Base-by-base conservation (phyloP, 2,888 invertebrate species). In the Pollenia angustigena region DNA sequence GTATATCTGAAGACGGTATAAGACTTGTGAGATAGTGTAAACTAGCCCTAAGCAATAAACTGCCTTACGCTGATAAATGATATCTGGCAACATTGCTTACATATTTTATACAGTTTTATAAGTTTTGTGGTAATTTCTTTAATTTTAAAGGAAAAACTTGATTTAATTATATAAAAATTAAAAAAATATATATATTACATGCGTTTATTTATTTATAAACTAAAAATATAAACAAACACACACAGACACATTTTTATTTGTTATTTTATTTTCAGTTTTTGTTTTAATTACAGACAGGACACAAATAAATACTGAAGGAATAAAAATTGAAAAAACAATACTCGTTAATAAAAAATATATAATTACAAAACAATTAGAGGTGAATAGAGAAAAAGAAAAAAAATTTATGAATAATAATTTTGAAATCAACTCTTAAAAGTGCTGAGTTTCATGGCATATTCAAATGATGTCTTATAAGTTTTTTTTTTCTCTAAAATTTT, bases 341-440 rank as follows among this genome's bases (percentile, higher is more conserved):
- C 18, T 18, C 18, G 18, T 18, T 18, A 18, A 1, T 1, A 18
- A 18, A 81, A 44, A 23, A 58, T 42, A 32, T 40, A 62, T 6
- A 48, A 40, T n/a, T 6, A 44, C 44, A 87, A 75, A 78, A 85
- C 83, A 89, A 85, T 89, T 89, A 89, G 89, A 90, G 89, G 90
- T 90, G 88, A 89, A 89, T 75, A 8, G 83, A 89, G 52, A 7
- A 42, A 52, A 56, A 69, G 74, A 50, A 76, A 11, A 14, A 66
- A 76, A 58, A 16, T 9, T 56, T 54, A 11, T 48, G 58, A 42
- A 18, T n/a, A 32, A 56, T 6, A 46, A 54, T 48, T 64, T 32
- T 11, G n/a, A 12, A n/a, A 50, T 72, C 46, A 46, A 9, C 2
- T 42, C 0, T 3, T 54, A 58, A 75, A 16, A 14, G 23, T 46